Evolutionary conservation across 2,888 invertebrate species (phyloP).

Genomic region (Cantharis flavilabris): DNA sequence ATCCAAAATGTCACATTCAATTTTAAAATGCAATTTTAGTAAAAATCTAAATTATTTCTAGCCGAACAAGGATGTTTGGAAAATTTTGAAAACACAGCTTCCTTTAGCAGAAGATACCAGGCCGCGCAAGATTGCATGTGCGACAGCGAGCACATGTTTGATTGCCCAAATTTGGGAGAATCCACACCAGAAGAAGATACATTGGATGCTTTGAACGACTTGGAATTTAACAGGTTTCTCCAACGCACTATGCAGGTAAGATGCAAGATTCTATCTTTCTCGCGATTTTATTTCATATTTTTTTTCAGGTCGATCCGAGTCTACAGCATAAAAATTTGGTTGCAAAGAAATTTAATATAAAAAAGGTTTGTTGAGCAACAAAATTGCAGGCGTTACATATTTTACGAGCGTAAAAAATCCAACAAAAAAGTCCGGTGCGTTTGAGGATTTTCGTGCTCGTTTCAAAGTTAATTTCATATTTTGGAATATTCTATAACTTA

Average conservation of each 20-base stretch:
- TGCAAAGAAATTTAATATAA: slow-evolving; percentile 75
- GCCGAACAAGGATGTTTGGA: slow-evolving; percentile 86
- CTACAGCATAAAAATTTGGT: slow-evolving; percentile 70
- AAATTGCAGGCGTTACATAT: background rate
- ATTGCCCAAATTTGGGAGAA: slow-evolving; percentile 71
- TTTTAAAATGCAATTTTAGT: background rate
- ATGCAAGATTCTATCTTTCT: background rate
- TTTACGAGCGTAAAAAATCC: background rate
- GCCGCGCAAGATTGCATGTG: slow-evolving; percentile 95
- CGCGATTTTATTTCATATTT: background rate
- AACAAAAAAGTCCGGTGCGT: background rate
- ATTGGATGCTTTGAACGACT: slow-evolving; percentile 54
- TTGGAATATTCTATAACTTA: too few species aligned
- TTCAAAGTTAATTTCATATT: background rate
- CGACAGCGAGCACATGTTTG: slow-evolving; percentile 97
- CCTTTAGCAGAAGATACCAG: slow-evolving; percentile 92
- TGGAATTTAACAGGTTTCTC: slow-evolving; percentile 72
- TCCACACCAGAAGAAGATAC: slow-evolving; percentile 45
- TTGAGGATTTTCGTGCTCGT: background rate
- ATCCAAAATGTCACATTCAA: background rate
- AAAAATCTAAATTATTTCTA: slow-evolving; percentile 22
- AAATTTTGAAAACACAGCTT: slow-evolving; percentile 92
- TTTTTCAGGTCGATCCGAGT: slow-evolving; percentile 41
- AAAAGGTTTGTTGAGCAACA: slow-evolving; percentile 54
- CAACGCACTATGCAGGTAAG: slow-evolving; percentile 60